phyloP scores from a whole-genome alignment of 2,888 invertebrate genomes.

The Scaeva pyrastri region DNA sequence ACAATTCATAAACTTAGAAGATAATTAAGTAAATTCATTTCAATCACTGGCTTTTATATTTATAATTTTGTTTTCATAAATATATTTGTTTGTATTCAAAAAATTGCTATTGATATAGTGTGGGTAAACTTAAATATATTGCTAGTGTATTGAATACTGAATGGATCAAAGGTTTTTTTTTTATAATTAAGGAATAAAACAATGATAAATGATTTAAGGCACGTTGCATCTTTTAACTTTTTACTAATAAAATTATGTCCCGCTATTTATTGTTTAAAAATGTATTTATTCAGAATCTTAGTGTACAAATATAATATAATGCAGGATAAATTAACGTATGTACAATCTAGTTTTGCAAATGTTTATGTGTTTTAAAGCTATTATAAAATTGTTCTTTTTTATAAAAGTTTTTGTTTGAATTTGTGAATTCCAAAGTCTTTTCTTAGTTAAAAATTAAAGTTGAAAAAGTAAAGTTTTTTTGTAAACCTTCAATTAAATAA shows the following conservation, averaged over 20 bases:
- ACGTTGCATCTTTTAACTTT: constrained; percentile 40
- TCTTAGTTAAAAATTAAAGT: too few species aligned
- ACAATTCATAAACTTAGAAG: constrained; percentile 59
- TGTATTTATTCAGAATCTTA: not conserved
- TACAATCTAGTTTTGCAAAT: too few species aligned
- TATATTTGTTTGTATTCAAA: constrained; percentile 17
- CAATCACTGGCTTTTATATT: constrained; percentile 69
- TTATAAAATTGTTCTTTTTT: too few species aligned
- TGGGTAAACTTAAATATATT: constrained; percentile 44
- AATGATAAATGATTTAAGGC: constrained; percentile 46
- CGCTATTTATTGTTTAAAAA: too few species aligned
- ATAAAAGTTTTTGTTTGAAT: too few species aligned
- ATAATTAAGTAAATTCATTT: constrained; percentile 73
- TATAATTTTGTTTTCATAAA: constrained; percentile 44
- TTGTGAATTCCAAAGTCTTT: too few species aligned
- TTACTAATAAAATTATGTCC: not conserved
- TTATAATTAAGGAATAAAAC: constrained; percentile 17
- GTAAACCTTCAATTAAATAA: too few species aligned
- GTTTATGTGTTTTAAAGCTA: too few species aligned
- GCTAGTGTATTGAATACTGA: constrained; percentile 69
- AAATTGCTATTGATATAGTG: constrained; percentile 42
- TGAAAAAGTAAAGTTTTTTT: too few species aligned
- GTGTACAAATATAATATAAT: not conserved
- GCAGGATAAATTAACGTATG: too few species aligned
- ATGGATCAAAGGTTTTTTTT: constrained; percentile 46